Evolutionary conservation across 1,140 invertebrate genomes (phyloP).

Genomic region (Drosophila cardini): DNA sequence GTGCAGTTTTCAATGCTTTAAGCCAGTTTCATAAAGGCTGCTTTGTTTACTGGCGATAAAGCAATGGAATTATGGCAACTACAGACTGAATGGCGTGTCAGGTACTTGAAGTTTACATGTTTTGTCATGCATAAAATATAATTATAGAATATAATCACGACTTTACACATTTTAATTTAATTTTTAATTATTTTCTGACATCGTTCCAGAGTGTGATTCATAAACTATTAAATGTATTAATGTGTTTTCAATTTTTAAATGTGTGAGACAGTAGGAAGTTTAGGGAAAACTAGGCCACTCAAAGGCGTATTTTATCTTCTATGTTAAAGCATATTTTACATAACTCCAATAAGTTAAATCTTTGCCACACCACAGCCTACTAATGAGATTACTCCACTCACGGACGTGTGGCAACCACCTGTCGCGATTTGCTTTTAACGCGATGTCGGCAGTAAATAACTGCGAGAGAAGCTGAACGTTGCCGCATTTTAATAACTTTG

Average conservation of each 20-base stretch:
- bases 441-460: slow-evolving; percentile 31
- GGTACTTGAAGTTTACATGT: neutral
- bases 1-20: neutral
- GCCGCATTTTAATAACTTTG: slow-evolving; percentile 81
- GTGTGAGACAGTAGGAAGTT: neutral
- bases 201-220: neutral
- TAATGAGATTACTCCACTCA: slow-evolving; percentile 44
- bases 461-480: slow-evolving; percentile 48
- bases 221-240: neutral
- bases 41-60: neutral
- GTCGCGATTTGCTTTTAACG: slow-evolving; percentile 58
- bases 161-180: neutral
- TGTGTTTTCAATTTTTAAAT: neutral
- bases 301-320: too few relatives aligned
- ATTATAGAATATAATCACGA: neutral
- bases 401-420: slow-evolving; percentile 67
- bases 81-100: neutral
- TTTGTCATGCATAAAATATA: neutral
- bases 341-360: slow-evolving; percentile 8
- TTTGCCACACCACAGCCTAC: slow-evolving; percentile 15
- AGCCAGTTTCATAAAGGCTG: neutral
- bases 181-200: neutral
- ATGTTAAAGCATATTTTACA: neutral
- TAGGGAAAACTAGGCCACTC: too few relatives aligned
- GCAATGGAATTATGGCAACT: neutral